A percentile compares a stretch with the other conserved stretches of the same genome.
Evolutionary conservation across 1,140 invertebrate species (phyloP).

Genomic region (Neodiprion pinetum): DNA sequence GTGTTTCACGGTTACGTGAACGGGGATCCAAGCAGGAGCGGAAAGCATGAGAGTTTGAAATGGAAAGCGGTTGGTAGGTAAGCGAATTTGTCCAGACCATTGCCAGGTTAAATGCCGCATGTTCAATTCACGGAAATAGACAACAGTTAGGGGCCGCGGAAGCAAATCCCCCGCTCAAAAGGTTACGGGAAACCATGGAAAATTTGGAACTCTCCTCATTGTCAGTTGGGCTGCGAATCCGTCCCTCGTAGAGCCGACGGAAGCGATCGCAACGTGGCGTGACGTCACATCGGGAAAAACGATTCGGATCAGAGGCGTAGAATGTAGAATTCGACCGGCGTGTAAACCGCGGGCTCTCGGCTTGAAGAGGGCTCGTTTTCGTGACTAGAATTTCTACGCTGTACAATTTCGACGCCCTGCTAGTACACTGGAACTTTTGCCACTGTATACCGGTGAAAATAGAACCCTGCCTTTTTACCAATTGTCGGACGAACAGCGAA

Average conservation of each 20-base stretch:
- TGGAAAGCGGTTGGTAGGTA: background rate
- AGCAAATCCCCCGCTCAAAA: background rate
- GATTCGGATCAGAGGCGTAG: background rate
- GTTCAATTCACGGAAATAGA: background rate
- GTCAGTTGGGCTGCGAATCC: no score
- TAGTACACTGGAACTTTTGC: background rate
- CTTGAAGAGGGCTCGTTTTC: background rate
- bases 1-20: background rate
- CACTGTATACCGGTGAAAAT: background rate
- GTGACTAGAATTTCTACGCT: background rate
- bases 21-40: background rate
- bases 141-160: background rate
- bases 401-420: background rate
- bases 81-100: constrained; percentile 4
- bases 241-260: background rate
- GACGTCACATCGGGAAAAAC: background rate
- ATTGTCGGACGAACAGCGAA: background rate
- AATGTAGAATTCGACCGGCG: background rate
- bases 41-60: background rate
- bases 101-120: background rate
- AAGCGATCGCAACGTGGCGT: background rate
- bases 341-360: background rate
- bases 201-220: no score
- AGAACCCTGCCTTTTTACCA: background rate
- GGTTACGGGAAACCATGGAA: background rate